phyloP scores from a whole-genome alignment of 2,113 vertebrate species.

The Microcebus murinus region DNA sequence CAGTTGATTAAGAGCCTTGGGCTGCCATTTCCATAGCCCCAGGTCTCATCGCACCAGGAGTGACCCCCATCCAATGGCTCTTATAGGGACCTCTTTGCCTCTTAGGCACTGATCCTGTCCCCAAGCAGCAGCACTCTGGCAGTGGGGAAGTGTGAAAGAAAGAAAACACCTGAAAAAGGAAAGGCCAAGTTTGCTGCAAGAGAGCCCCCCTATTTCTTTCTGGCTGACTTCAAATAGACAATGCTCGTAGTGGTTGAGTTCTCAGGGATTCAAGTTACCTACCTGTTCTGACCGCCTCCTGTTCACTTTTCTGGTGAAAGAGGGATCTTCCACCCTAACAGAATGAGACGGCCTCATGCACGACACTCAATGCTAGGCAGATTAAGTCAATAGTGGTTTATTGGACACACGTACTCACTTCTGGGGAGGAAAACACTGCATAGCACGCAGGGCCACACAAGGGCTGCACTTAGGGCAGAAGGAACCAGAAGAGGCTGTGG shows the following conservation, averaged over 20 bases:
- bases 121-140: slow-evolving; percentile 32
- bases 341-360: neutral
- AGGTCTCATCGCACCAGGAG: slow-evolving; percentile 70
- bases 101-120: slow-evolving; percentile 46
- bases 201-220: neutral
- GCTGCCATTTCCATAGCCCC: slow-evolving; percentile 31
- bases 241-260: fast-evolving
- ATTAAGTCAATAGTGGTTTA: neutral
- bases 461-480: neutral
- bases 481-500: neutral
- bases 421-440: neutral
- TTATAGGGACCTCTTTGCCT: slow-evolving; percentile 42
- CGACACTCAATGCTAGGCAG: no score
- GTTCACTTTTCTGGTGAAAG: neutral
- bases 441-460: neutral
- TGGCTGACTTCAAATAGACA: neutral
- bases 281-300: neutral
- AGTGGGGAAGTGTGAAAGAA: neutral
- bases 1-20: slow-evolving; percentile 52
- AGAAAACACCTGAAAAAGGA: slow-evolving; percentile 49
- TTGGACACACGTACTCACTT: neutral
- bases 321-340: neutral
- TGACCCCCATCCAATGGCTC: slow-evolving; percentile 32
- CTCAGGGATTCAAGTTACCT: neutral
- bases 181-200: neutral